Base-by-base conservation (phyloP, 2,888 invertebrate species). In the Plebejus anna region DNA sequence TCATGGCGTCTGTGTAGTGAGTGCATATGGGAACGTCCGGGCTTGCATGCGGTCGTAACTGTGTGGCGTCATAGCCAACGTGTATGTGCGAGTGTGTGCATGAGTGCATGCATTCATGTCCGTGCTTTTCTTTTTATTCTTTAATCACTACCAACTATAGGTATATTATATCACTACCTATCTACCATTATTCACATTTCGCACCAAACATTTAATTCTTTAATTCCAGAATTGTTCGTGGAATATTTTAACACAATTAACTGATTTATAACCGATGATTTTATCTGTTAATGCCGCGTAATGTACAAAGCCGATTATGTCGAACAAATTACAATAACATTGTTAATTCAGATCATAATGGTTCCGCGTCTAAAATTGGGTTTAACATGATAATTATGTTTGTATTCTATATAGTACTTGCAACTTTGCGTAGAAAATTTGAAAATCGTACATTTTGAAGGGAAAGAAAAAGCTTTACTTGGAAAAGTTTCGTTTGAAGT, bases 261-360 rank as follows among this genome's bases (percentile, higher is more conserved):
- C 66, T 66, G 66, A 36, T 66, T 66, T 66, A 32, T 36, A 66
- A 66, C 66, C 5, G 66, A 66, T 13, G 28, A 72, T 72, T 72
- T 72, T 47, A 72, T 73, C 73, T 32, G 51, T 13, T 73, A 73
- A 55, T 73, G 4, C 55, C 5, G 3, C 13, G 51, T 51, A 32
- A 73, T 73, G 32, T 55, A n/a, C 51, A 55, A 28, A 51, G 73
- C 73, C 22, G 73, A 73, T 73, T 73, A 55, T 72, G 42, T 51
- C 32, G 73, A 55, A 55, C 73, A 73, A 73, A 73, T 73, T 51
- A 51, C 47, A 73, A 55, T 51, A 73, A 73, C 55, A 73, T 32
- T 73, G 73, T 28, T 55, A 55, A 73, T 55, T 73, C 73, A 55
- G 51, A 55, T 28, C 11, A 22, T 55, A 32, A 16, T 51, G 51